Percentiles rank a stretch among this genome's conserved stretches.
phyloP scores from a whole-genome alignment of 2,888 invertebrate species.

The Diadromus collaris region DNA sequence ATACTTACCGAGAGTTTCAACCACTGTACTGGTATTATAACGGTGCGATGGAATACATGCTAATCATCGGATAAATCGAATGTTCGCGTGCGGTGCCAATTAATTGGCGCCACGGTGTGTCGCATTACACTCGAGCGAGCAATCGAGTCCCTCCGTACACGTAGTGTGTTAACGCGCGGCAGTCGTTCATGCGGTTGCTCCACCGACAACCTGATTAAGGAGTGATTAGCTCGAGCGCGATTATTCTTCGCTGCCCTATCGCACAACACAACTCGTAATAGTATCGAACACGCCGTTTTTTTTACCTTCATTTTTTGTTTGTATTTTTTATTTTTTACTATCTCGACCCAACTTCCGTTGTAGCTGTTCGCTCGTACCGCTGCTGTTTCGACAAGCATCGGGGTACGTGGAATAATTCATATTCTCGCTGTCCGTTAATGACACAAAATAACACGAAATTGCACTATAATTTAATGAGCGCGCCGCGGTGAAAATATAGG shows the following conservation, averaged over 20 bases:
- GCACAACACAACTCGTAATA: constrained; percentile 42
- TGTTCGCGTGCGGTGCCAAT: constrained; percentile 60
- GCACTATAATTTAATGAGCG: constrained; percentile 52
- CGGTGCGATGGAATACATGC: constrained; percentile 46
- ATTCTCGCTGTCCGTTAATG: constrained; percentile 34
- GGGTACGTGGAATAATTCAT: constrained; percentile 38
- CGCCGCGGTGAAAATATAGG: constrained; percentile 24
- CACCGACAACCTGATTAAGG: constrained; percentile 58
- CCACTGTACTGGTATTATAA: constrained; percentile 15
- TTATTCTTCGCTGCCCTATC: constrained; percentile 31
- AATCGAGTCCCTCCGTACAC: constrained; percentile 32
- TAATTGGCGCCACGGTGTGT: constrained; percentile 61
- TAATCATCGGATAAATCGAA: constrained; percentile 60
- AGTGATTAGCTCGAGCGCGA: constrained; percentile 58
- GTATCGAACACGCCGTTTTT: constrained; percentile 18
- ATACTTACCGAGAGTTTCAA: constrained; percentile 33
- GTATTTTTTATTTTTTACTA: constrained; percentile 23
- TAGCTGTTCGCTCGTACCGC: constrained; percentile 2
- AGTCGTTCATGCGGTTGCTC: constrained; percentile 11
- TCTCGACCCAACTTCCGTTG: constrained; percentile 46
- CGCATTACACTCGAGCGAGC: constrained; percentile 53
- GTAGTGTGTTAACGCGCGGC: neutral
- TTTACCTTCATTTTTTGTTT: constrained; percentile 6
- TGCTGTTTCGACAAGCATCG: constrained; percentile 6
- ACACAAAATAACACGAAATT: constrained; percentile 56